Evolutionary conservation across 2,113 vertebrate genomes (phyloP), one percentile per base, ranked within the genome.

Genomic region (Turnix velox): DNA sequence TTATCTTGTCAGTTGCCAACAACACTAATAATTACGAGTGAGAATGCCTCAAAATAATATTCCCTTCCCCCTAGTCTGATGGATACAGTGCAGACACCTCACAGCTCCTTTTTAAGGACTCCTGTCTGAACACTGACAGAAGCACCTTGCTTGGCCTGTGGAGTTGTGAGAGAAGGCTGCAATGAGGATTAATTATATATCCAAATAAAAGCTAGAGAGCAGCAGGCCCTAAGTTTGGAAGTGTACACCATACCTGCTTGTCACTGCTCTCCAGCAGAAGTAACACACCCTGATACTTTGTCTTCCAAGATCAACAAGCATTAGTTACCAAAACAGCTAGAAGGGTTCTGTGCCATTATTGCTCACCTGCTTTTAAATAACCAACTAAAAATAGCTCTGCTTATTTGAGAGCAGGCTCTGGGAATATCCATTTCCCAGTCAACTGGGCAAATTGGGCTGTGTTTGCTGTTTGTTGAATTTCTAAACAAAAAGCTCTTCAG

Each of bases 141-240:
- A n/a, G n/a, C n/a, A n/a, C 43, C 35, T 39, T 66, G 31, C 58
- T 43, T 17, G 35, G 20, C 37, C 67, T 39, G 35, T 40, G 27
- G 18, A n/a, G 5, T 4, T 48, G 33, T 25, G 33, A 43, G 35
- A 45, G 23, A 71, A 22, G 22, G 27, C 1, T 51, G 35, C 25
- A 7, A 22, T 49, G 37, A 71, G 12, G 1, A 2, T 62, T 59
- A 55, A 39, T 15, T 0, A 0, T 18, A 15, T 6, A 24, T 11
- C 39, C n/a, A 61, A 54, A 30, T 19, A 42, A 37, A 80, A 88
- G 13, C 33, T 63, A 3, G 65, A 48, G 14, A 82, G 37, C 42
- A 73, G 45, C 31, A 65, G 31, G 25, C 22, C 22, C 37, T 22
- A 11, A 48, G 22, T 55, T 37, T 75, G 66, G 37, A 55, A 85